Base-by-base conservation (phyloP, 2,888 invertebrate species). In the Cylloceria caligata region DNA sequence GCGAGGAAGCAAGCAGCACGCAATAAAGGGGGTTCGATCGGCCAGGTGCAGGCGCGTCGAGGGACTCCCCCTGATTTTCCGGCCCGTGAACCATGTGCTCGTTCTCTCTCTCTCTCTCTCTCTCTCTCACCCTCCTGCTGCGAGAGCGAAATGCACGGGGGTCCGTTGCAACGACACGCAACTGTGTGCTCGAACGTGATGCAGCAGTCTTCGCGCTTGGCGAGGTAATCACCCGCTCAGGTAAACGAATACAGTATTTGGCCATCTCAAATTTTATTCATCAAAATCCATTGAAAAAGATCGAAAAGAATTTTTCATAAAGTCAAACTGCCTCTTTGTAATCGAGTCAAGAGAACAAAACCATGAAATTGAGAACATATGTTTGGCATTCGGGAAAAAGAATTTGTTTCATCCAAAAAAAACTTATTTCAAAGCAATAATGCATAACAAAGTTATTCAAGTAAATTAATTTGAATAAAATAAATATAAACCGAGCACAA, bases 61-160 rank as follows among this genome's bases (percentile, higher is more conserved):
- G 87, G 87, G 86, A 87, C 87, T 88, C 90, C 90, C 90, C 88
- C 87, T 89, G 89, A 89, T 90, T 90, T 89, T 90, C 88, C 87
- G 87, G 87, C 88, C 87, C 86, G 86, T 86, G 86, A 86, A 87
- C 88, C 87, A 86, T 87, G 80, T 85, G 36, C n/a, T 39, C 69
- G 75, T 75, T 55, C 62, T 42, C 60, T 47, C 57, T 62, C 72
- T 71, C 67, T 68, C 52, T 72, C 60, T 47, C 62, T 69, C 64
- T 73, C 34, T 55, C 52, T 11, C 52, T 52, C 27, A 30, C 47
- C 3, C 47, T n/a, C 30, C 24, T 5, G 19, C 47, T 30, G 49
- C 62, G 77, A 78, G 81, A 80, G 42, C 62, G 49, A 77, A 81
- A 81, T 73, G 72, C 74, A 67, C 49, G 67, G 75, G 74, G 47